A percentile compares a stretch with the other conserved stretches of the same genome.
phyloP scores from a whole-genome alignment of 2,797 vertebrate species.

The Crocidura indochinensis region DNA sequence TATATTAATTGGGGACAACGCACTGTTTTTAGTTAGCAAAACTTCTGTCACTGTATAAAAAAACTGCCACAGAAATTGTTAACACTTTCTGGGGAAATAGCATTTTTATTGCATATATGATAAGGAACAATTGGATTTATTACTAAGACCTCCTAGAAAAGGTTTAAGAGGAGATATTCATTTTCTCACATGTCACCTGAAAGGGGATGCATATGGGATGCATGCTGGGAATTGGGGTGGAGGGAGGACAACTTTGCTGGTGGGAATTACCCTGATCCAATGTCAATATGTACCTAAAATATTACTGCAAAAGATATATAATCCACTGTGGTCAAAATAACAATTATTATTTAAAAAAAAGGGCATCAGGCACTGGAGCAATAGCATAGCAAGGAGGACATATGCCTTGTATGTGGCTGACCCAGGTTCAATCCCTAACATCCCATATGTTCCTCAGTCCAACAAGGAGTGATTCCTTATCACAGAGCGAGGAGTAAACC shows the following conservation, averaged over 20 bases:
- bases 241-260: too few species aligned
- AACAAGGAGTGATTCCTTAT: too few species aligned
- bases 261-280: too few species aligned
- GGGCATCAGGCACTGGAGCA: too few species aligned
- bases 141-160: not conserved
- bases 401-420: not conserved
- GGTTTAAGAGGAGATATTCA: slow-evolving; percentile 56
- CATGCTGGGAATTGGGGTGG: not conserved
- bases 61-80: slow-evolving; percentile 60
- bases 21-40: slow-evolving; percentile 26
- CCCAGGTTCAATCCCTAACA: too few species aligned
- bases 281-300: too few species aligned
- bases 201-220: slow-evolving; percentile 44
- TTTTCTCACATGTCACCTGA: not conserved
- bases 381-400: not conserved
- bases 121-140: slow-evolving; percentile 38
- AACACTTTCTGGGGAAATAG: slow-evolving; percentile 54
- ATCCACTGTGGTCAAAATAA: too few species aligned
- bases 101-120: not conserved
- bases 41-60: not conserved
- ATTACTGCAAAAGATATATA: too few species aligned
- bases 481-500: too few species aligned
- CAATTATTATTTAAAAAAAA: too few species aligned
- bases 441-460: too few species aligned
- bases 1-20: not conserved